phyloP scores from a whole-genome alignment of 2,888 invertebrate species.

The Nephrotoma flavescens region DNA sequence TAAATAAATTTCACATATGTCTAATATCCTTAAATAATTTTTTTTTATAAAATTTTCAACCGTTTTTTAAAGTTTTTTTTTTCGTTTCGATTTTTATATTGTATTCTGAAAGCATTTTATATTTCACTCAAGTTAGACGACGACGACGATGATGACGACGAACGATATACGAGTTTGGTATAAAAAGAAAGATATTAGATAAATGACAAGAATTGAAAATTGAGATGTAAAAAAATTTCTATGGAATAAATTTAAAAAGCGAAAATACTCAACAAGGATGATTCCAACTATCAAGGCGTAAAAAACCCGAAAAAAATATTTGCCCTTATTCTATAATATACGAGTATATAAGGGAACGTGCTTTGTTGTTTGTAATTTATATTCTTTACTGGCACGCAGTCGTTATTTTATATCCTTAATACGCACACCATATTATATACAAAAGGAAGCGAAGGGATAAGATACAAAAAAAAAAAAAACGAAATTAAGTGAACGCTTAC shows the following conservation, averaged over 20 bases:
- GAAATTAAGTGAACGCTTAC: background rate
- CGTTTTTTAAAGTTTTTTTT: background rate
- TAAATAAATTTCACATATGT: background rate
- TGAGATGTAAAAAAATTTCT: background rate
- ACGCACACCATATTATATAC: background rate
- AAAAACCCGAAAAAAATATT: background rate
- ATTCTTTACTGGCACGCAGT: background rate
- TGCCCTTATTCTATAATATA: background rate
- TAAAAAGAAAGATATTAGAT: background rate
- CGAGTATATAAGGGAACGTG: background rate
- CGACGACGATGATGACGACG: background rate
- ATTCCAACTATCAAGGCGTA: background rate
- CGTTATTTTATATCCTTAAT: background rate
- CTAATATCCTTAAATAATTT: background rate
- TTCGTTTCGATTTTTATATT: background rate
- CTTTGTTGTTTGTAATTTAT: background rate
- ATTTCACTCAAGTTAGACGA: background rate
- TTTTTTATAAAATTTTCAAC: background rate
- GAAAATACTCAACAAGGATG: background rate
- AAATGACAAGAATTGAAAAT: background rate
- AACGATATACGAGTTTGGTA: background rate
- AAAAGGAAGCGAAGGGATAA: background rate
- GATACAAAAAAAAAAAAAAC: background rate
- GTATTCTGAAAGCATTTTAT: background rate
- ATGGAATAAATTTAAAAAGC: background rate